phyloP scores from a whole-genome alignment of 2,888 invertebrate species.

The Ectobius pallidus region DNA sequence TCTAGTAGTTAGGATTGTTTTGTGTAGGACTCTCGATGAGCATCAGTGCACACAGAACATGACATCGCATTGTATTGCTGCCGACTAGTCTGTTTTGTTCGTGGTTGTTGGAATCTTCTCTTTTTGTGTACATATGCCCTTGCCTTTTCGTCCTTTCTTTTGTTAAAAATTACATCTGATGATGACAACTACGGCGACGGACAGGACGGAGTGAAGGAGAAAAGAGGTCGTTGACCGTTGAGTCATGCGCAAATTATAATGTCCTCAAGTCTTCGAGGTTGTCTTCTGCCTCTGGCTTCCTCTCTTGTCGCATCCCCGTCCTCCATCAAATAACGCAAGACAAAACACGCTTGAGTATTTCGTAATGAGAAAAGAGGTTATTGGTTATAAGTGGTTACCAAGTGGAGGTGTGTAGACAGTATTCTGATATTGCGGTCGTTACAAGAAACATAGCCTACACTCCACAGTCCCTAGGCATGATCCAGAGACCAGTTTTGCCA shows the following conservation, averaged over 20 bases:
- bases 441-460: too few species aligned
- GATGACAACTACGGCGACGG: neutral
- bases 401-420: too few species aligned
- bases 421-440: too few species aligned
- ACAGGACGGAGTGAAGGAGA: neutral
- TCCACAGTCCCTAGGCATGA: too few species aligned
- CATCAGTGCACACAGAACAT: too few species aligned
- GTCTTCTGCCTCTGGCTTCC: neutral
- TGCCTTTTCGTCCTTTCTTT: neutral
- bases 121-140: neutral
- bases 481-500: too few species aligned
- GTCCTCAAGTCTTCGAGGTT: slow-evolving; percentile 1
- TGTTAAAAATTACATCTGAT: slow-evolving; percentile 1
- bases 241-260: neutral
- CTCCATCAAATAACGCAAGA: neutral
- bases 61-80: too few species aligned
- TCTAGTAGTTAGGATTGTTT: too few species aligned
- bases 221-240: slow-evolving; percentile 23
- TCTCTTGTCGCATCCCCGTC: neutral
- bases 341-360: too few species aligned
- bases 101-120: neutral
- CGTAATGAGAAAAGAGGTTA: too few species aligned
- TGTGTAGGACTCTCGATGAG: too few species aligned
- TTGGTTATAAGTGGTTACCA: too few species aligned
- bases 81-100: slow-evolving; percentile 5